Evolutionary conservation across 2,888 invertebrate species (phyloP), one percentile per base, ranked within the genome.

Genomic region (Hirtodrosophila alboralis): DNA sequence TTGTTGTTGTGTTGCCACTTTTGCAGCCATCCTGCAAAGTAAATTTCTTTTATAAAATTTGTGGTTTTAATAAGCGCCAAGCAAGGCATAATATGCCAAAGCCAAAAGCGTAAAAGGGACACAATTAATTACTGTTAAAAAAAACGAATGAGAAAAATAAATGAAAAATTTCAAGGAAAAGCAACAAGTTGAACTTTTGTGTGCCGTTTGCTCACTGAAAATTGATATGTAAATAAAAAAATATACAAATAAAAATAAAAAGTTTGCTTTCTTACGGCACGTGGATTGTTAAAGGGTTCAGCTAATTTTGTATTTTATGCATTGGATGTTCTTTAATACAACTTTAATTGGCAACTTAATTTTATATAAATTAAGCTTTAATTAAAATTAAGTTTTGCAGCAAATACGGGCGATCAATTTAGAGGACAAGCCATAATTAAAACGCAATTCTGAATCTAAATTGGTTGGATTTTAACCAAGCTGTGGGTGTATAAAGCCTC

Each of bases 151-250:
- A n/a, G 33, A 12, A 27, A 37, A 26, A 31, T 21, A 4, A 36
- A 4, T 45, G 21, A 13, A 51, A 36, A 37, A 61, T 53, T 14
- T 12, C 28, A 8, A 37, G 52, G 54, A 53, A 51, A 14, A 38
- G 40, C 36, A 79, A 79, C 79, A 79, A 79, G 83, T 81, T 64
- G 9, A 78, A 78, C 62, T 69, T 75, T 38, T 66, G 58, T 40
- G 34, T 51, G 57, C 56, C 54, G 59, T 64, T 81, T 57, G 62
- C 60, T 38, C 31, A 43, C 18, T 40, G 23, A 26, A 67, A 74
- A 77, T 65, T 62, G 58, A 64, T 61, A 75, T 71, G 61, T 71
- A 81, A 77, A 74, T 70, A 76, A 48, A 36, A 44, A 16, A 30
- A 13, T 26, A 27, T 37, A 38, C n/a, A 23, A 28, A 7, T 30